Evolutionary conservation across 2,797 vertebrate species (phyloP).

Genomic region (Triplophysa yarkandensis): DNA sequence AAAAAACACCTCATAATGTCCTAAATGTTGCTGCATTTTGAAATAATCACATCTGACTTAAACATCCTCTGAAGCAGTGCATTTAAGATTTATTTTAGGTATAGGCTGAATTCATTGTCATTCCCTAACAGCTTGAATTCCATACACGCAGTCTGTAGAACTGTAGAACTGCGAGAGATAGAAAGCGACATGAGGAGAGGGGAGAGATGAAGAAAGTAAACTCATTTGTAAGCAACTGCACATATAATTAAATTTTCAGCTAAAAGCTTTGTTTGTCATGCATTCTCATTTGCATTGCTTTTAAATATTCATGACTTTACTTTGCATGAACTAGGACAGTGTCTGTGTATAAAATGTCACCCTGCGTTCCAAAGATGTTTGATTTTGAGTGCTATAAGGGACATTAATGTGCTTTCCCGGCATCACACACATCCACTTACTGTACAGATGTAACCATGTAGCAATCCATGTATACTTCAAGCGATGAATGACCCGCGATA

Average conservation of each 20-base stretch:
- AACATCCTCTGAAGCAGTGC: background rate
- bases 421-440: constrained; percentile 15
- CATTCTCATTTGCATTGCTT: constrained; percentile 71
- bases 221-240: constrained; percentile 71
- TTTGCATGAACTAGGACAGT: constrained; percentile 71
- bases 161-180: constrained; percentile 45
- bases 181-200: constrained; percentile 48
- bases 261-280: constrained; percentile 76
- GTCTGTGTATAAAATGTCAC: constrained; percentile 65
- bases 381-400: constrained; percentile 39
- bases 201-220: constrained; percentile 62
- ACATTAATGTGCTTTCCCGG: constrained; percentile 42
- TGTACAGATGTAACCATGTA: constrained; percentile 14
- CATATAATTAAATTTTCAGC: constrained; percentile 76
- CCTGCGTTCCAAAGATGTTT: constrained; percentile 51
- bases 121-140: constrained; percentile 19
- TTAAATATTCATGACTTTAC: constrained; percentile 77
- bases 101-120: background rate
- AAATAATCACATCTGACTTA: background rate
- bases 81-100: background rate
- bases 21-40: background rate
- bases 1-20: background rate
- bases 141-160: constrained; percentile 1
- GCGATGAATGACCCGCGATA: constrained; percentile 19
- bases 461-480: background rate